Evolutionary conservation across 2,888 invertebrate species (phyloP), one percentile per base, ranked within the genome.

Genomic region (Formica aserva): DNA sequence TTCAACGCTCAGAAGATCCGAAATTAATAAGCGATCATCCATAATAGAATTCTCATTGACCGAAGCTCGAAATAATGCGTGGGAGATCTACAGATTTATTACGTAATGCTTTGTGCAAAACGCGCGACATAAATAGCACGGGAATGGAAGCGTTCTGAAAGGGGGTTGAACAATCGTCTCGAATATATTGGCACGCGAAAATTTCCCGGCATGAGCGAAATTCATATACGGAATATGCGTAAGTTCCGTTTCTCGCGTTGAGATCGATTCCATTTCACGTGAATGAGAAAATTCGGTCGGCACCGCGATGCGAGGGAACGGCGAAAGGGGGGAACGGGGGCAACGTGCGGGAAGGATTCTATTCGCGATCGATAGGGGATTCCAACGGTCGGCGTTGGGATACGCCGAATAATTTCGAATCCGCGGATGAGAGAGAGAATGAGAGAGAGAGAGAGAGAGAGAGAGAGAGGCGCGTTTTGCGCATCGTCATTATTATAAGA

Each of bases 211-310:
- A 32, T 26, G 86, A 85, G 86, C 87, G 86, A 86, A 86, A 88
- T 88, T 88, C 89, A 83, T 87, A 83, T 88, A 83, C 86, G 81
- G 75, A 72, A 81, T 26, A 32, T 82, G 77, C 89, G 80, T 80
- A 26, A 71, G 71, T 72, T 75, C 72, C 65, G 75, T 60, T 86
- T 82, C 88, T 86, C 86, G 83, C 75, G 88, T 52, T 74, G 84
- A 87, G 75, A 76, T 55, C 82, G 72, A 84, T 85, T 75, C 84
- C 57, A 84, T 84, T 66, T 82, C 82, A 75, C 81, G 55, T 29
- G 83, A 67, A 78, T 76, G 83, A 72, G 80, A 65, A 74, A 83
- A 83, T 85, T 80, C 80, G 81, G 81, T 72, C 67, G 63, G 65
- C 35, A 38, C 45, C 57, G 38, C 38, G 63, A 6, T 11, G 55